Conservation (phyloP, 2,113 vertebrate genomes). For the Gorsachius goisagi region DNA sequence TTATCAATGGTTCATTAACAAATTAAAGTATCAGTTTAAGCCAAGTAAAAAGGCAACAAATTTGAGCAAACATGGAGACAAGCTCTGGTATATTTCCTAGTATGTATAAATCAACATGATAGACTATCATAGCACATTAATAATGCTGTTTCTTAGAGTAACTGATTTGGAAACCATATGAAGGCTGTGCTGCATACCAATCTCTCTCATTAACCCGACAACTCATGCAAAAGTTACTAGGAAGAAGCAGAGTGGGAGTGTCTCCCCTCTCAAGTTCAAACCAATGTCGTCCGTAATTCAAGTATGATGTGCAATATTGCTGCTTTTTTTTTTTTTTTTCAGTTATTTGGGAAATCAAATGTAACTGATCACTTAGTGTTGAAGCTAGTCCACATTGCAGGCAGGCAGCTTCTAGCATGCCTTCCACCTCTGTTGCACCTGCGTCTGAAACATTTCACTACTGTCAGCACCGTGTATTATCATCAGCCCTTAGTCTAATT, state of each 20-base stretch:
- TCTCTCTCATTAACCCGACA: neutral
- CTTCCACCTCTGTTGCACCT: neutral
- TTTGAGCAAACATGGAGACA: neutral
- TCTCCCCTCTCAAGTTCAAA: neutral
- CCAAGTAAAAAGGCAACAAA: neutral
- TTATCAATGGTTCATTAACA: neutral
- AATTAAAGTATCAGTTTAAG: neutral
- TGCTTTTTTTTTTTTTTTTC: neutral
- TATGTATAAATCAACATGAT: neutral
- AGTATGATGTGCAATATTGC: neutral
- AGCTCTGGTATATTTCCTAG: neutral
- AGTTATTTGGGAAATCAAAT: neutral
- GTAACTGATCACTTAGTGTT: neutral
- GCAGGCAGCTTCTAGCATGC: neutral
- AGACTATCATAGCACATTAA: neutral
- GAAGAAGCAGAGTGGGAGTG: neutral
- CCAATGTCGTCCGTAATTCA: neutral
- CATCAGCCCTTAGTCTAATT: neutral
- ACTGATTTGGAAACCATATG: neutral
- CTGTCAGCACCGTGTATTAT: rapidly evolving
- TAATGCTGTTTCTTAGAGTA: neutral
- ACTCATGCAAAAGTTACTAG: neutral
- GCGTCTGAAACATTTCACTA: neutral
- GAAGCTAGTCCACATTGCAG: neutral
- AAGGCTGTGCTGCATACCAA: neutral